Evolutionary conservation across 2,888 invertebrate genomes (phyloP), one percentile per base, ranked within the genome.

Genomic region (Troides oblongomaculatus): DNA sequence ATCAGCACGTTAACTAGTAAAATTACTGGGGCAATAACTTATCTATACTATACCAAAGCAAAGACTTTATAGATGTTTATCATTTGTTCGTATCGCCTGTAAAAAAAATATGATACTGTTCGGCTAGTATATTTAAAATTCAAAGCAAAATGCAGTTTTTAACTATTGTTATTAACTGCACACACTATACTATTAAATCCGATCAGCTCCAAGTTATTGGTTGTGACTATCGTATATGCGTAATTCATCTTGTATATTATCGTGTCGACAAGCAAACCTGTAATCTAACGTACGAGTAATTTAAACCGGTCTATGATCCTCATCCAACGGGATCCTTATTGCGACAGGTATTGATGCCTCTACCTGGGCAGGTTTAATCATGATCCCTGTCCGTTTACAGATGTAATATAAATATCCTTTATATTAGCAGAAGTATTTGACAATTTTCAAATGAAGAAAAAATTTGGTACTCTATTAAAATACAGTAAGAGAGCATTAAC

Each of bases 251-350:
- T 53, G 60, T 46, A 61, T 23, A 57, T 56, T 62, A 62, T 61
- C 17, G 36, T 36, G 39, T 62, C 59, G 61, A 64, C 64, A 61
- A 61, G 60, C 68, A 60, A 59, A 25, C 50, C 62, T 58, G 59
- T 66, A 70, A 66, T 70, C 60, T 66, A 70, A 60, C 46, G 53
- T 23, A 63, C 58, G 59, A 66, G 63, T 70, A 66, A 63, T 66
- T 70, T 63, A 66, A 70, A 66, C 70, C 66, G 58, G 70, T 66
- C 70, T 70, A 70, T 70, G 64, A 70, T 53, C 66, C 61, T 18
- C 70, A 62, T 21, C 58, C 39, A 66, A 70, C 70, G 59, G 66
- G 66, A 63, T 66, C 59, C 36, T 70, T 66, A 70, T 62, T 65
- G 62, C 58, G 62, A 17, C 25, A 39, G 46, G 63, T 60, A 70